Conservation (phyloP, 1,140 invertebrate genomes). For the Leguminivora glycinivorella region DNA sequence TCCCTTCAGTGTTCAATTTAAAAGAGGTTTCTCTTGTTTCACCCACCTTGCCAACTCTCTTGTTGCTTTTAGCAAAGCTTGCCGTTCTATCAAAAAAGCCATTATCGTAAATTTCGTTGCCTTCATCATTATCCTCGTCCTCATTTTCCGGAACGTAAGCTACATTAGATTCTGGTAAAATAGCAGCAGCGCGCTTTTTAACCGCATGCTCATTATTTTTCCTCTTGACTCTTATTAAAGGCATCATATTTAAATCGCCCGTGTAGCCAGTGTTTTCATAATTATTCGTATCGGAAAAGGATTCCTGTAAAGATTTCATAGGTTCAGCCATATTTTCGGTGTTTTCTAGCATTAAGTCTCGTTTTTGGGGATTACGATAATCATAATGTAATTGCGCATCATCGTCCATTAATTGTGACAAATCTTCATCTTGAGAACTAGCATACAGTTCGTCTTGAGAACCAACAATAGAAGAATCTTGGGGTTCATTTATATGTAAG, state of each 20-base stretch:
- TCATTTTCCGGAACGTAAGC: constrained; percentile 58
- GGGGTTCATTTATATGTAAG: constrained; percentile 34
- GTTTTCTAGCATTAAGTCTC: constrained; percentile 43
- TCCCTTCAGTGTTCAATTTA: constrained; percentile 19
- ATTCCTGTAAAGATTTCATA: constrained; percentile 63
- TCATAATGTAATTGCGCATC: constrained; percentile 36
- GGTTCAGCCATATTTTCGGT: constrained; percentile 43
- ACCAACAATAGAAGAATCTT: constrained; percentile 30
- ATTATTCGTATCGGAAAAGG: constrained; percentile 55
- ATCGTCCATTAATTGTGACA: constrained; percentile 46
- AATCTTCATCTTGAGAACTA: constrained; percentile 47
- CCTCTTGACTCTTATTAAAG: constrained; percentile 68
- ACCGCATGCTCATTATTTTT: constrained; percentile 46
- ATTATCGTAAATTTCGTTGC: constrained; percentile 63
- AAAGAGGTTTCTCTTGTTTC: constrained; percentile 19
- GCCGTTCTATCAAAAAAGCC: constrained; percentile 55
- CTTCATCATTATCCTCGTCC: constrained; percentile 59
- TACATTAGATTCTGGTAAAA: constrained; percentile 52
- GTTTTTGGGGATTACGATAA: constrained; percentile 40
- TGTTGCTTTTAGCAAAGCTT: constrained; percentile 45
- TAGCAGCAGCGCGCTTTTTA: constrained; percentile 47
- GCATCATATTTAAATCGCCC: constrained; percentile 50
- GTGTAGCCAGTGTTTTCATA: constrained; percentile 45
- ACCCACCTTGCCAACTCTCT: constrained; percentile 31
- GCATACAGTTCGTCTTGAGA: constrained; percentile 44